Evolutionary conservation across 2,888 invertebrate genomes (phyloP), one percentile per base, ranked within the genome.

Genomic region (Perizoma flavofasciatum): DNA sequence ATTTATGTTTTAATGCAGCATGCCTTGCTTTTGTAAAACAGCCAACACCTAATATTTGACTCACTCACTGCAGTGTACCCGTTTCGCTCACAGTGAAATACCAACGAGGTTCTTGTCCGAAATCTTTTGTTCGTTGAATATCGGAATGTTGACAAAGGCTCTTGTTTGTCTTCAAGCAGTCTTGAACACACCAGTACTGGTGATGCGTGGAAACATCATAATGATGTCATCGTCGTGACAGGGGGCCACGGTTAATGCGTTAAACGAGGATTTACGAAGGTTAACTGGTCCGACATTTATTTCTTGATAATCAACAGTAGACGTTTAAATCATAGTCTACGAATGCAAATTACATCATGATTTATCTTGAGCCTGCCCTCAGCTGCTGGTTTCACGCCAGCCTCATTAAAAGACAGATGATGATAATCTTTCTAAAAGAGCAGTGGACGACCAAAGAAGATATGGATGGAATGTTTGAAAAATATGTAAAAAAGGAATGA

Each of bases 191-290:
- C 74, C 69, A 74, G 74, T 76, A 73, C 73, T 66, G 74, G 75
- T 79, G 79, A 81, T 79, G 77, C 62, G 69, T 73, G 68, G 61
- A 65, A 60, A 57, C 69, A 44, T 54, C 35, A 56, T 58, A 64
- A 55, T 67, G 78, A 78, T 86, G 86, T 86, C 82, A 79, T 86
- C 85, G 83, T 72, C 67, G 77, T 72, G 67, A 67, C 72, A 72
- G 74, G n/a, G 62, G 74, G 75, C 77, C 75, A 75, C 69, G 72
- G 74, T 70, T 75, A 75, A 66, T 73, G 66, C 73, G 73, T 72
- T 74, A 76, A 69, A 68, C 63, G 66, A 62, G 65, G 66, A 65
- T 71, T 69, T 62, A 63, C 60, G 76, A 78, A 81, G 83, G 82
- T 74, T 75, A 77, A 76, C 80, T 66, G 69, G 72, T 78, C 69